Conservation (phyloP, 2,888 invertebrate genomes). For the Dasysyrphus tricinctus region DNA sequence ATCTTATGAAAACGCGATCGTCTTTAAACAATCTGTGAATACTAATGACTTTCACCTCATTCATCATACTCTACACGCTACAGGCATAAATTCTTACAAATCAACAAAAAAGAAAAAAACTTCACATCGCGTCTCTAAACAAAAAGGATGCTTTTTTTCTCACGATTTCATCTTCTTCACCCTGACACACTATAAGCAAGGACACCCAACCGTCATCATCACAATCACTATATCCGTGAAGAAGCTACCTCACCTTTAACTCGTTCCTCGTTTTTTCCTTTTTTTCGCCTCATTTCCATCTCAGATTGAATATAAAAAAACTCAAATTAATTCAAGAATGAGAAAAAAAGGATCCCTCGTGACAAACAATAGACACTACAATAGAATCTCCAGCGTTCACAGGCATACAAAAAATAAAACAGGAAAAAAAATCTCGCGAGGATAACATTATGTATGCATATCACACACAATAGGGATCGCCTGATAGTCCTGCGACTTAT, state of each 20-base stretch:
- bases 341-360: constrained; percentile 71
- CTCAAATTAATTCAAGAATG: constrained; percentile 73
- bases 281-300: constrained; percentile 75
- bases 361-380: constrained; percentile 73
- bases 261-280: constrained; percentile 67
- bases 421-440: constrained; percentile 62
- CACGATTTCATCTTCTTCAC: constrained; percentile 73
- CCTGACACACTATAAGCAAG: constrained; percentile 58
- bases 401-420: constrained; percentile 60
- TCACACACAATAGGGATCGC: constrained; percentile 72
- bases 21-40: constrained; percentile 56
- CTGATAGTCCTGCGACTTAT: constrained; percentile 70
- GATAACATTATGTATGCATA: constrained; percentile 72
- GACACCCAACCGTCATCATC: constrained; percentile 69
- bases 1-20: constrained; percentile 63
- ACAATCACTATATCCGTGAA: constrained; percentile 59
- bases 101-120: constrained; percentile 39
- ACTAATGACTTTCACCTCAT: constrained; percentile 71
- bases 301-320: constrained; percentile 70
- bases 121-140: constrained; percentile 58
- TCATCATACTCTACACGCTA: constrained; percentile 43
- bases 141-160: constrained; percentile 67
- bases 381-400: constrained; percentile 66
- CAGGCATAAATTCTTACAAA: constrained; percentile 14
- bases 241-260: constrained; percentile 73